A percentile compares a stretch with the other conserved stretches of the same genome.
These are phyloP conservation scores for Antechinus flavipes DNA, from an alignment of 2,113 vertebrate genomes.

Conservation along the genomic window DNA sequence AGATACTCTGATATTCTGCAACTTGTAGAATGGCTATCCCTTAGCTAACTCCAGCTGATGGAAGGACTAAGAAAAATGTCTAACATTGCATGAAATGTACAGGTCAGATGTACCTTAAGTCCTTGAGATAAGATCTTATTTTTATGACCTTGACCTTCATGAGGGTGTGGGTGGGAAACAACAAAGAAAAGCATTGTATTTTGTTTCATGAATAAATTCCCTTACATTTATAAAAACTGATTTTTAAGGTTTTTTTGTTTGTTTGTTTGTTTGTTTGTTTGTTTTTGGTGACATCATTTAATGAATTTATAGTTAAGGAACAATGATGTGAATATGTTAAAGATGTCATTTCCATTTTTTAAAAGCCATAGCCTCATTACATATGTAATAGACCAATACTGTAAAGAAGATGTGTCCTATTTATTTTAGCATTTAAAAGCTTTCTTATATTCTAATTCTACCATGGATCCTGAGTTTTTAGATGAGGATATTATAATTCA, in stretches of 20 bases:
- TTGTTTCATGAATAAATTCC: neutral
- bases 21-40: conserved; percentile 9
- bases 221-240: neutral
- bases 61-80: neutral
- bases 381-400: neutral
- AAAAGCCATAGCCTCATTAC: neutral
- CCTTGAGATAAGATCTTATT: neutral
- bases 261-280: no score
- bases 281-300: neutral
- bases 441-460: neutral
- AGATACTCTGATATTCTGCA: conserved; percentile 23
- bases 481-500: conserved; percentile 1
- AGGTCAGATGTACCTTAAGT: conserved; percentile 9
- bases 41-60: neutral
- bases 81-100: neutral
- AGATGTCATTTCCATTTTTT: conserved; percentile 1
- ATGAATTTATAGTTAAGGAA: neutral
- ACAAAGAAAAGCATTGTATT: neutral
- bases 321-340: neutral
- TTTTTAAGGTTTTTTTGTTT: neutral
- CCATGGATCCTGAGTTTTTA: neutral
- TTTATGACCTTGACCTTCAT: neutral
- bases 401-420: neutral
- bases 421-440: conserved; percentile 22
- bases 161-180: neutral